phyloP scores from a whole-genome alignment of 2,113 vertebrate species.

The Stigmatopora nigra region DNA sequence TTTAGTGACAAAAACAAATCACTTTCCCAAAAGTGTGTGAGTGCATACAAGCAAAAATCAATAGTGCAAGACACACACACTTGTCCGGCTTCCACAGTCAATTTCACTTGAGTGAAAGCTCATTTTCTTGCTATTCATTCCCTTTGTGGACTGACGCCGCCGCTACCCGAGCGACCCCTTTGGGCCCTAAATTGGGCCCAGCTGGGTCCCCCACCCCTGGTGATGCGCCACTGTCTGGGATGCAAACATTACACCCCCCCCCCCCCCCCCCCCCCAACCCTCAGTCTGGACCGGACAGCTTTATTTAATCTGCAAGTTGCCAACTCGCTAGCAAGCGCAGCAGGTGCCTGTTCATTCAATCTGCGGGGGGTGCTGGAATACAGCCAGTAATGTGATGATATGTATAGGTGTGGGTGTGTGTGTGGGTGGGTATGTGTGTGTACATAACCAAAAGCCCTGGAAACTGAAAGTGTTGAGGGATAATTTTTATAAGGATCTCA shows the following conservation, averaged over 20 bases:
- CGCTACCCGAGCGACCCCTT: neutral
- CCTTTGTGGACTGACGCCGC: neutral
- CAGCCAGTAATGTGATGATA: constrained; percentile 58
- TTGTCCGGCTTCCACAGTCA: neutral
- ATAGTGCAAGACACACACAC: neutral
- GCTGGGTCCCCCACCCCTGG: constrained; percentile 23
- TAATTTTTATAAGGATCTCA: too few species aligned
- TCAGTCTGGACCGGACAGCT: constrained; percentile 63
- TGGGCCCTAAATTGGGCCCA: constrained; percentile 24
- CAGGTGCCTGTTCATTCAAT: constrained; percentile 61
- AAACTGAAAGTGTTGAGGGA: too few species aligned
- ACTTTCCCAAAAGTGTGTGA: neutral
- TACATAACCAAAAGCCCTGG: constrained; percentile 32
- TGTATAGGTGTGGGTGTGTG: constrained; percentile 9
- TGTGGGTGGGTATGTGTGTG: neutral
- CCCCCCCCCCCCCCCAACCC: too few species aligned
- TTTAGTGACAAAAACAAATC: neutral
- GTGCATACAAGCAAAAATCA: neutral
- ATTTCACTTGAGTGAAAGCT: constrained; percentile 4
- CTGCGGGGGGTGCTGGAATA: constrained; percentile 48
- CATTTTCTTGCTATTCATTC: constrained; percentile 1
- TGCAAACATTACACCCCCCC: constrained; percentile 60
- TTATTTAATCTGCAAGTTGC: constrained; percentile 69
- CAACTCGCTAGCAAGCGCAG: constrained; percentile 57
- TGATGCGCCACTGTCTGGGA: constrained; percentile 47